Percentiles rank a stretch among this genome's conserved stretches.
These are phyloP conservation scores for Ophiodon elongatus DNA, from an alignment of 2,113 vertebrate species.

Conservation along the genomic window DNA sequence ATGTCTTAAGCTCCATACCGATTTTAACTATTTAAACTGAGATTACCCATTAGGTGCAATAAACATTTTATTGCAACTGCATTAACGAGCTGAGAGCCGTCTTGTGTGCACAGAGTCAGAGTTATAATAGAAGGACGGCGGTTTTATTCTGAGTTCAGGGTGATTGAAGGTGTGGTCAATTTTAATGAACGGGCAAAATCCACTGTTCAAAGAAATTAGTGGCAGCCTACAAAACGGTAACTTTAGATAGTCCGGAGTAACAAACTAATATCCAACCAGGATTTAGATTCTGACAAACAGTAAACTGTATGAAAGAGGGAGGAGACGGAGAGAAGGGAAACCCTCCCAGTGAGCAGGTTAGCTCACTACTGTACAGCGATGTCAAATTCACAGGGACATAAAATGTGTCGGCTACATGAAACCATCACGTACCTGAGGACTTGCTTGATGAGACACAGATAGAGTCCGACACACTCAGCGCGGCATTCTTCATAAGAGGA, in stretches of 20 bases:
- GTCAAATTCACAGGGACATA: background rate
- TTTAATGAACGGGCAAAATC: background rate
- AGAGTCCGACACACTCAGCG: conserved; percentile 92
- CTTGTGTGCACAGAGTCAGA: background rate
- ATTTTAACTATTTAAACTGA: background rate
- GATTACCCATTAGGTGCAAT: background rate
- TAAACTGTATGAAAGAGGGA: background rate
- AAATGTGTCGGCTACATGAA: background rate
- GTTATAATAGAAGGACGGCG: background rate
- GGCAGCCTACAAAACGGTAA: no score
- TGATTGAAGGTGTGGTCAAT: background rate
- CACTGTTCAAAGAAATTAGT: no score
- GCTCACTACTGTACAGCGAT: background rate
- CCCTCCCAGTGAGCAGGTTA: no score
- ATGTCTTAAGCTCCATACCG: background rate
- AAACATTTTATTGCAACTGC: background rate
- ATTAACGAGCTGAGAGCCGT: background rate
- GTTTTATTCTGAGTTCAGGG: background rate
- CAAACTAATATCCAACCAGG: background rate
- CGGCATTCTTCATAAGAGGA: conserved; percentile 94
- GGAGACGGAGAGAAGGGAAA: no score
- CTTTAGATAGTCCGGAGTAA: background rate
- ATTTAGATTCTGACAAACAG: background rate
- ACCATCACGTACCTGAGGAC: conserved; percentile 83
- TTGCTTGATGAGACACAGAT: conserved; percentile 89